Evolutionary conservation across 1,140 invertebrate genomes (phyloP), one percentile per base, ranked within the genome.

Genomic region (Hyles euphorbiae): DNA sequence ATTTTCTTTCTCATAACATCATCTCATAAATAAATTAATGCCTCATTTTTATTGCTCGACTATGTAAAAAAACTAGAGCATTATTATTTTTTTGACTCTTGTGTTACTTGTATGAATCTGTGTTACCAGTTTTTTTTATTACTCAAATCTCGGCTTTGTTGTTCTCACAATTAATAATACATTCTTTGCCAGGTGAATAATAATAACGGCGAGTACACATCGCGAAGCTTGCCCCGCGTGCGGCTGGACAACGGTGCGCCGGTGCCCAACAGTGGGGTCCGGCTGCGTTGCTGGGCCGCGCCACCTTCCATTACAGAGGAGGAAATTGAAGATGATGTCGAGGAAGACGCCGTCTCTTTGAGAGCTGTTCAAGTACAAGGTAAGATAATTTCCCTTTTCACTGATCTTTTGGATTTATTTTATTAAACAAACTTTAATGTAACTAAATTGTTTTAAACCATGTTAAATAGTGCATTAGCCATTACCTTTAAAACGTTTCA

Each of bases 231-330:
- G 53, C 93, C 94, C 12, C 90, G 94, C 5, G 92, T 94, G 5
- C 89, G 94, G 44, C 79, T 95, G 58, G 94, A 95, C 70, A 93
- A 92, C 9, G 93, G 93, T 6, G 90, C 90, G 84, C 91, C 65
- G 91, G 93, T 76, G 80, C 92, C 34, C 3, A 81, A 69, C 33
- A 68, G 74, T 9, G 93, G 93, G 88, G 67, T 94, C 89, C 83
- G 94, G 91, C 79, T 90, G 32, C 85, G 91, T 55, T 90, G 91
- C 66, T 78, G 92, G 78, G 90, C 90, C 43, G 92, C 92, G 2
- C 92, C 93, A n/a, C 93, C 93, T 2, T 91, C 92, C 40, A 90
- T 93, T 45, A 91, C 93, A 51, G 93, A 93, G 57, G 93, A 94
- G 74, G 92, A 92, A 61, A 91, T 91, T 40, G 92, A 90, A 52